These are phyloP conservation scores for Stichopus chloronotus DNA, from an alignment of 35 echinoderm and acorn worm genomes.

Conservation along the genomic window DNA sequence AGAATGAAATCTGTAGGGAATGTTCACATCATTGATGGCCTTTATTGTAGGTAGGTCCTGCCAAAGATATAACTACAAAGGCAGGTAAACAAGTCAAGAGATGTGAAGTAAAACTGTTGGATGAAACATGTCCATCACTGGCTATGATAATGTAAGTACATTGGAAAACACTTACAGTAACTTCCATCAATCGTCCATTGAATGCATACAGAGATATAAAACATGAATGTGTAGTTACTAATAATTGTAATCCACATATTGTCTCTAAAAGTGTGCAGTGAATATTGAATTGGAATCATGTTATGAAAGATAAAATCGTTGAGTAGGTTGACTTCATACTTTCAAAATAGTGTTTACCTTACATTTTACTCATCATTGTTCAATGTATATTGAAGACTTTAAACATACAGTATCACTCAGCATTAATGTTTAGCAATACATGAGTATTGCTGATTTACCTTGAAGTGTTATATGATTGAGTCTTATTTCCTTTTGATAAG, in stretches of 20 bases:
- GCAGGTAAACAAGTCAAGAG: constrained; percentile 72
- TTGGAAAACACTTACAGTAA: background rate
- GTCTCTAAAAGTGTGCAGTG: background rate
- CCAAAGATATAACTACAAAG: constrained; percentile 93
- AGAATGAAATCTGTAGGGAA: no score
- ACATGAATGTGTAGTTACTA: background rate
- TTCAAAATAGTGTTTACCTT: no score
- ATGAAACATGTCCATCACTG: constrained; percentile 83
- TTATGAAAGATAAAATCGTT: no score
- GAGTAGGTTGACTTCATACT: no score
- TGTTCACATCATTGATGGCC: no score
- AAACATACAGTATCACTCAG: no score
- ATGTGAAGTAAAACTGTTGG: constrained; percentile 90
- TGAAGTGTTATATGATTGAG: no score
- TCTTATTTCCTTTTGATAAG: no score
- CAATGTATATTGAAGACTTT: no score
- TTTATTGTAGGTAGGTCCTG: constrained; percentile 57
- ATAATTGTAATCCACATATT: background rate
- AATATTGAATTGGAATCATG: background rate
- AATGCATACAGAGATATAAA: background rate
- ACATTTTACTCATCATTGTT: no score
- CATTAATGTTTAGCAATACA: no score
- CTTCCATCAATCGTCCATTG: background rate
- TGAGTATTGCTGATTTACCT: no score
- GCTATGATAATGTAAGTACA: constrained; percentile 89